A percentile compares a stretch with the other conserved stretches of the same genome.
phyloP scores from a whole-genome alignment of 2,888 invertebrate species.

The Pollenia angustigena region DNA sequence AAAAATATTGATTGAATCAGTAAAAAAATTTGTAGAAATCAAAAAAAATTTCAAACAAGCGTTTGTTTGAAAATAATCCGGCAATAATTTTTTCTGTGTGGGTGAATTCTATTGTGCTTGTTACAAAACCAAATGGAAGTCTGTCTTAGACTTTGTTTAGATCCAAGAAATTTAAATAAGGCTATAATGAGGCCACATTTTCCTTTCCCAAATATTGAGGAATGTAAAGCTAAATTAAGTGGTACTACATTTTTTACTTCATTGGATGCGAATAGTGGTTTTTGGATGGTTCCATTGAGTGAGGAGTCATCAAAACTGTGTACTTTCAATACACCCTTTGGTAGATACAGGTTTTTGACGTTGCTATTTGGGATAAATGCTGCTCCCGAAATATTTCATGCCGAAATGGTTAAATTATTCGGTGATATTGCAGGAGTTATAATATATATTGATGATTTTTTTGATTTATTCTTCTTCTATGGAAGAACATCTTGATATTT shows the following conservation, averaged over 20 bases:
- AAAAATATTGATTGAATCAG: no score
- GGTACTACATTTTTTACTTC: background rate
- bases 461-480: conserved; percentile 55
- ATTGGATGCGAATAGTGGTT: conserved; percentile 57
- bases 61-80: no score
- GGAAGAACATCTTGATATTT: conserved; percentile 36
- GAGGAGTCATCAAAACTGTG: conserved; percentile 74
- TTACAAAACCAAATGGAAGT: conserved; percentile 62
- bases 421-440: conserved; percentile 52
- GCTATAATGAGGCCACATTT: conserved; percentile 63
- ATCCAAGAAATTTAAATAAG: conserved; percentile 71
- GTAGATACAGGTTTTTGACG: conserved; percentile 69
- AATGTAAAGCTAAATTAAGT: background rate
- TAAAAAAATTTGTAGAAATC: no score
- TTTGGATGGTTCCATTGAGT: conserved; percentile 74
- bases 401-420: conserved; percentile 60
- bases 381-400: conserved; percentile 65
- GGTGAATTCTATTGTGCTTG: conserved; percentile 68
- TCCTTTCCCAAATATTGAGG: conserved; percentile 38
- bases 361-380: conserved; percentile 69
- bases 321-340: conserved; percentile 75
- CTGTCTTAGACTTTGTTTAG: background rate
- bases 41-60: no score
- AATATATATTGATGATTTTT: conserved; percentile 70
- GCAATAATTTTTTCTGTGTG: no score